phyloP scores from a whole-genome alignment of 2,113 vertebrate genomes.

The Xiphophorus hellerii region DNA sequence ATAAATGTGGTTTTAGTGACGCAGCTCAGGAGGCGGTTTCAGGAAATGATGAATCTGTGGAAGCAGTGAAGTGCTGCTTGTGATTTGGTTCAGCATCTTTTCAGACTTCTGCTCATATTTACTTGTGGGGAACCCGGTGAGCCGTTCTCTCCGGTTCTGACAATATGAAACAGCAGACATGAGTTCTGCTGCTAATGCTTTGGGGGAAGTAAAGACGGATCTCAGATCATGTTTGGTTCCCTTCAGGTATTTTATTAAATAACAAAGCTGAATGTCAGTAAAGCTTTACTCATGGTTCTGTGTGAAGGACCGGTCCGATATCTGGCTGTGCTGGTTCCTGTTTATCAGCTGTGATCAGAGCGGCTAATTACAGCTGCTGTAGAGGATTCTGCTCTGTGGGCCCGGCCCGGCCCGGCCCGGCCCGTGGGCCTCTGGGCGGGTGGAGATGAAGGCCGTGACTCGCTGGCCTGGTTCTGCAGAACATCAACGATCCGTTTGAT shows the following conservation, averaged over 20 bases:
- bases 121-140: too few relatives aligned
- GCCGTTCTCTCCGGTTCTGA: constrained; percentile 32
- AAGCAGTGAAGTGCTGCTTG: not conserved
- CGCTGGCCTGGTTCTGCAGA: constrained; percentile 30
- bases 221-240: constrained; percentile 25
- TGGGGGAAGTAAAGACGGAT: not conserved
- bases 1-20: not conserved
- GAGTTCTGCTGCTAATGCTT: constrained; percentile 35
- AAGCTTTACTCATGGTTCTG: constrained; percentile 3
- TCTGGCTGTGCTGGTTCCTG: not conserved
- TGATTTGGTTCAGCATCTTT: too few relatives aligned
- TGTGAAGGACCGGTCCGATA: too few relatives aligned
- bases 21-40: not conserved
- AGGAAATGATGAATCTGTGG: not conserved
- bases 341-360: constrained; percentile 61
- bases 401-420: constrained; percentile 46
- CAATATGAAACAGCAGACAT: constrained; percentile 28
- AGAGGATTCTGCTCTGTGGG: constrained; percentile 65
- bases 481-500: not conserved
- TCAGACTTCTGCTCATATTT: too few relatives aligned
- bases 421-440: constrained; percentile 10
- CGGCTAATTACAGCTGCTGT: constrained; percentile 65
- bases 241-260: constrained; percentile 16
- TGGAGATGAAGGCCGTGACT: constrained; percentile 45
- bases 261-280: constrained; percentile 4